Conservation (phyloP, 1,140 invertebrate genomes). For the Ceratina japonica region DNA sequence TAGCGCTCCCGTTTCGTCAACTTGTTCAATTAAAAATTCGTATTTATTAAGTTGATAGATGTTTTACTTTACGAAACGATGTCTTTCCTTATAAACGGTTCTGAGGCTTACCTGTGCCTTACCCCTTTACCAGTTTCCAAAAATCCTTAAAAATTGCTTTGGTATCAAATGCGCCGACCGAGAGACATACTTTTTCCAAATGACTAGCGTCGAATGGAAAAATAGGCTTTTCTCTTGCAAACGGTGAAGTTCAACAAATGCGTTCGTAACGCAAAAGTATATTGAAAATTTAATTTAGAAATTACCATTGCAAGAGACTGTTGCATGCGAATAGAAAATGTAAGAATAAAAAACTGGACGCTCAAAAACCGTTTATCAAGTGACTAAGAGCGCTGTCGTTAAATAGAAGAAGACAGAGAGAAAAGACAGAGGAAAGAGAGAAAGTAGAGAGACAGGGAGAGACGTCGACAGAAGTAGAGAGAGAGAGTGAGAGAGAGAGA, state of each 20-base stretch:
- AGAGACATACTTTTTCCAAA: neutral
- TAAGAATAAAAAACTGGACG: conserved; percentile 53
- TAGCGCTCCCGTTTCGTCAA: conserved; percentile 63
- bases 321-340: conserved; percentile 64
- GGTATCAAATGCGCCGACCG: conserved; percentile 9
- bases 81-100: conserved; percentile 69
- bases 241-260: conserved; percentile 8
- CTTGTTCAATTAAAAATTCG: neutral
- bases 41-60: neutral
- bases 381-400: conserved; percentile 60
- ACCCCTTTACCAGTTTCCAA: conserved; percentile 25
- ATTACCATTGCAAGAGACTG: conserved; percentile 33
- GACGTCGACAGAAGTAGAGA: conserved; percentile 3
- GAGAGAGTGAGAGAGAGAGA: neutral
- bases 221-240: conserved; percentile 41
- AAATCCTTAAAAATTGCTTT: neutral
- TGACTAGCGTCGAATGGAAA: neutral
- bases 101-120: conserved; percentile 65
- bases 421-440: conserved; percentile 43
- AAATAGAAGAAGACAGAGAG: conserved; percentile 46
- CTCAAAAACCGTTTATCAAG: conserved; percentile 68
- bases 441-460: conserved; percentile 13
- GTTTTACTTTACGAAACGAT: conserved; percentile 50
- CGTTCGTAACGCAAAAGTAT: neutral
- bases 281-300: neutral